A percentile compares a stretch with the other conserved stretches of the same genome.
phyloP scores from a whole-genome alignment of 1,140 invertebrate species.

The Zaprionus ghesquierei region DNA sequence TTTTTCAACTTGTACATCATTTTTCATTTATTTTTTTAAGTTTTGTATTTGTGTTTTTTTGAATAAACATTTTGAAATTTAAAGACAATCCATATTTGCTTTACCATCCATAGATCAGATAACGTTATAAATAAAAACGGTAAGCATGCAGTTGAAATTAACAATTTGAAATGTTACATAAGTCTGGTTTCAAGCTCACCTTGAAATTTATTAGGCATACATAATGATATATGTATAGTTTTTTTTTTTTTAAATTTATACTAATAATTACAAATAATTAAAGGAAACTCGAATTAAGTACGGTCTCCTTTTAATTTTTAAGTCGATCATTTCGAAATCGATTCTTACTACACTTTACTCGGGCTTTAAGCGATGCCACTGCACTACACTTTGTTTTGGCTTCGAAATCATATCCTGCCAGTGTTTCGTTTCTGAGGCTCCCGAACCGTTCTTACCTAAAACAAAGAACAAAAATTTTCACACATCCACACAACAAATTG shows the following conservation, averaged over 20 bases:
- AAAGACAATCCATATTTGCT: slow-evolving; percentile 41
- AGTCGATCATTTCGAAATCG: slow-evolving; percentile 13
- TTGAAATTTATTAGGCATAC: slow-evolving; percentile 10
- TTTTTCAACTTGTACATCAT: neutral
- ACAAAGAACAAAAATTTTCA: no score
- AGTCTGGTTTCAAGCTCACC: neutral
- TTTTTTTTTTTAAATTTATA: neutral
- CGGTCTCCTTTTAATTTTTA: neutral
- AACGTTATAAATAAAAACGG: neutral
- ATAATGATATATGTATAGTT: slow-evolving; percentile 5
- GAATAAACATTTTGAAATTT: slow-evolving; percentile 30
- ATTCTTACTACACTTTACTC: slow-evolving; percentile 83
- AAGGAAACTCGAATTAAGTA: neutral
- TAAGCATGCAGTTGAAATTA: neutral
- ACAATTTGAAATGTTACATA: neutral
- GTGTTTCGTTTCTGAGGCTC: slow-evolving; percentile 95
- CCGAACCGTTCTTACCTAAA: slow-evolving; percentile 93
- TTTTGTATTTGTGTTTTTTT: neutral
- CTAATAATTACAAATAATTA: slow-evolving; percentile 1
- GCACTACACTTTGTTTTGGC: slow-evolving; percentile 94
- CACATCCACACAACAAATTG: no score
- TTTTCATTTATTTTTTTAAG: neutral
- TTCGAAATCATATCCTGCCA: slow-evolving; percentile 99
- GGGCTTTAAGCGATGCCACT: slow-evolving; percentile 95
- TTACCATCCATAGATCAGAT: neutral